Evolutionary conservation across 1,140 invertebrate genomes (phyloP).

Genomic region (Chrysomallon squamiferum): DNA sequence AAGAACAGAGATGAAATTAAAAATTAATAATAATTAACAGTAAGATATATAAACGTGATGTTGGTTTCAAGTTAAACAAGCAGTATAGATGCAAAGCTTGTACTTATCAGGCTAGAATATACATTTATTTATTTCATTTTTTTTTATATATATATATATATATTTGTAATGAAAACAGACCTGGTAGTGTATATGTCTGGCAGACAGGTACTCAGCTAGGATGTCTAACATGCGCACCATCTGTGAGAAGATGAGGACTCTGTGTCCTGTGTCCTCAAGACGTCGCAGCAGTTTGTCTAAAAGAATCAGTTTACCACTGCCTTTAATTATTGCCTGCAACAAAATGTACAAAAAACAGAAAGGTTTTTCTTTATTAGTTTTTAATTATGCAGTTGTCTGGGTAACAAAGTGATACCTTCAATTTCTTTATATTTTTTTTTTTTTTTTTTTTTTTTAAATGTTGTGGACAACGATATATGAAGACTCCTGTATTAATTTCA

Average conservation of each 20-base stretch:
- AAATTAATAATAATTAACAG: no score
- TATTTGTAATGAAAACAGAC: no score
- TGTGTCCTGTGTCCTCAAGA: conserved; percentile 86
- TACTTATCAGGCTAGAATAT: no score
- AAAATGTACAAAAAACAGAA: not conserved
- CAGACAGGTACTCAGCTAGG: conserved; percentile 76
- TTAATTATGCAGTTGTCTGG: not conserved
- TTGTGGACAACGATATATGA: no score
- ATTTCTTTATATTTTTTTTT: not conserved
- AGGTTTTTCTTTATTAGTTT: not conserved
- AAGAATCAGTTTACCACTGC: conserved; percentile 84
- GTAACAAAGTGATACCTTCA: not conserved
- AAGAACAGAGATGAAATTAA: no score
- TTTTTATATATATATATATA: no score
- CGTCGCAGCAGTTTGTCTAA: conserved; percentile 83
- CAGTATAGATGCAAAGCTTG: no score
- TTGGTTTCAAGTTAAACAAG: no score
- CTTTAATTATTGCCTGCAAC: conserved; percentile 54
- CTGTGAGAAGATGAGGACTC: conserved; percentile 96
- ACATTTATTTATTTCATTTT: no score
- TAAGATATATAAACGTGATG: no score
- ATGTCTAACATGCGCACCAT: conserved; percentile 98
- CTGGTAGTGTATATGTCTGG: conserved; percentile 54
- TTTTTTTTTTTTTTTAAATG: no score
- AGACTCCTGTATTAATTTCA: no score